phyloP scores from a whole-genome alignment of 2,797 vertebrate genomes.

The Phaenicophaeus curvirostris region DNA sequence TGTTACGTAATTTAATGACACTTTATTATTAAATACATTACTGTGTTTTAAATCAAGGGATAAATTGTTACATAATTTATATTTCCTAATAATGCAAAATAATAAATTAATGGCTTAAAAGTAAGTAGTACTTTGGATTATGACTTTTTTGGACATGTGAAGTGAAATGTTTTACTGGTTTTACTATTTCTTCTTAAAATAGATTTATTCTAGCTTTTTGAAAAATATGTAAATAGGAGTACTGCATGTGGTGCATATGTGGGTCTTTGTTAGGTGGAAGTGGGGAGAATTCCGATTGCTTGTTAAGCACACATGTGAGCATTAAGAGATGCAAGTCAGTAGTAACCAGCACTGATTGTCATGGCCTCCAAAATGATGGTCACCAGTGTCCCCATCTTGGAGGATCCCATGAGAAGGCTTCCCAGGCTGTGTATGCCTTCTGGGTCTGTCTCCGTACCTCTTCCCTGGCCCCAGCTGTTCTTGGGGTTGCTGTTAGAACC shows the following conservation, averaged over 20 bases:
- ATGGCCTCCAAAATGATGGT: background rate
- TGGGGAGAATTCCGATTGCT: background rate
- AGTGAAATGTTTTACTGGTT: background rate
- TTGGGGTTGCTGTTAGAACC: background rate
- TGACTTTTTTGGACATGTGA: background rate
- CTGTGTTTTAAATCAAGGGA: background rate
- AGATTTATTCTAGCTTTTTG: background rate
- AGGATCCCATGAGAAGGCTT: background rate
- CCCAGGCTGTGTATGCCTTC: background rate
- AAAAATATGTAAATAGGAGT: background rate
- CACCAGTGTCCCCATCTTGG: background rate
- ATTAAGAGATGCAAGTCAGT: background rate
- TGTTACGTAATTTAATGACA: background rate
- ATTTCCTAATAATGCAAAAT: background rate
- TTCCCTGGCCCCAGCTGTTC: background rate
- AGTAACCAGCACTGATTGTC: background rate
- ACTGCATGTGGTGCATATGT: background rate
- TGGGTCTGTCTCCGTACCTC: background rate
- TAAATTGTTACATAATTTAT: background rate
- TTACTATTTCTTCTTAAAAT: background rate
- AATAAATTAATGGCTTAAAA: background rate
- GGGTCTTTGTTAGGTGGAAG: background rate
- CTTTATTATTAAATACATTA: background rate
- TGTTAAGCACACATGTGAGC: background rate
- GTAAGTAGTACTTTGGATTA: background rate